Evolutionary conservation across 2,113 vertebrate species (phyloP), one percentile per base, ranked within the genome.

Genomic region (Cochlearius cochlearius): DNA sequence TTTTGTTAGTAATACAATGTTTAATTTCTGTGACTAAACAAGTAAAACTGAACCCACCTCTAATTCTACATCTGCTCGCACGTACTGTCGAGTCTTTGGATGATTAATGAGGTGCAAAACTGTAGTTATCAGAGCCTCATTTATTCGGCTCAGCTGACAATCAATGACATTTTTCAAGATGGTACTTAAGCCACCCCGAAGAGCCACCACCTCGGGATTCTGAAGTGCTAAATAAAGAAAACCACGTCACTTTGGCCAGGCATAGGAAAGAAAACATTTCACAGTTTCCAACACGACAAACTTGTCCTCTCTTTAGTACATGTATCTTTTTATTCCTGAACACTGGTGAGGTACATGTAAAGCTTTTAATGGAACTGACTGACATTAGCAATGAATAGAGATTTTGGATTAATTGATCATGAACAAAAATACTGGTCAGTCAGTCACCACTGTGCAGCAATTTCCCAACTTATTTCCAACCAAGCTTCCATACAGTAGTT

Each of bases 61-160:
- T 90, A 99, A 98, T 92, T 99, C 99, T 43, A 99, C 99, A 94
- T 99, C 99, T 47, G 98, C 98, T 89, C 99, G 98, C 83, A 99
- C 99, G 80, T 99, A 99, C 74, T 99, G 99, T 43, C 99, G 98
- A 16, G 99, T 99, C 90, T 99, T 99, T 86, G 99, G 99, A 98
- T 99, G 99, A 98, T 99, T 99, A 97, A 99, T 99, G 55, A 99
- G 98, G 97, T 99, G 99, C 82, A 99, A 98, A 97, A 99, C 98
- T 93, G 99, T 99, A 96, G 99, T 99, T 98, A 99, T 99, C 62
- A 99, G 98, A 85, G 99, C 99, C 97, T 99, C 99, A 55, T 99
- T 99, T 98, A 99, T 99, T 96, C 99, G 98, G 95, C 99, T 99
- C 97, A 99, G 98, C 69, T 99, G 99, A 97, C 99, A 99, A 97